phyloP scores from a whole-genome alignment of 2,113 vertebrate genomes.

The Pedetes capensis region DNA sequence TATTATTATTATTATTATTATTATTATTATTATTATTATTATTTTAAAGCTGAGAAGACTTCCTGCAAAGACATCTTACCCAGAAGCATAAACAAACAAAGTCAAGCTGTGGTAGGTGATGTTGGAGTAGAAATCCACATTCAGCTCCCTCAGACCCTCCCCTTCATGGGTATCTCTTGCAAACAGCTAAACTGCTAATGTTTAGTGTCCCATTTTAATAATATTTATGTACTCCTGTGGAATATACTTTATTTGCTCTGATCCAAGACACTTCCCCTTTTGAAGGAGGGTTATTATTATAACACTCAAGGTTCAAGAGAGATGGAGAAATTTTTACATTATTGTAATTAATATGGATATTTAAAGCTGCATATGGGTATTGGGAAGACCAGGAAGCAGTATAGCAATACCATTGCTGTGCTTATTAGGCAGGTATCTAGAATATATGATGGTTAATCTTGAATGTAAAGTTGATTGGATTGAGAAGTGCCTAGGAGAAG shows the following conservation, averaged over 20 bases:
- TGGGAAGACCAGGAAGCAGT: neutral
- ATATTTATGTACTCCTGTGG: neutral
- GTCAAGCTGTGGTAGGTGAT: neutral
- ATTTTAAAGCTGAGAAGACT: neutral
- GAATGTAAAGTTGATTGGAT: neutral
- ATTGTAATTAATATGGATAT: neutral
- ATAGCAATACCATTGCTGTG: no score
- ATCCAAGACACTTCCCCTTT: conserved; percentile 17
- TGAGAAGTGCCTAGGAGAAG: neutral
- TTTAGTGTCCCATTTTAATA: neutral
- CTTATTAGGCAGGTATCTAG: neutral
- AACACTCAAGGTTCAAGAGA: neutral
- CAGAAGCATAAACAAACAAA: neutral
- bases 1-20: neutral
- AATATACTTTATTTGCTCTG: neutral
- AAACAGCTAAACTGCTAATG: neutral
- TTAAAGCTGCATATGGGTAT: neutral
- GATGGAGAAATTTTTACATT: neutral
- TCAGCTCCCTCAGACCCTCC: neutral
- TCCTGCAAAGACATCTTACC: neutral
- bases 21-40: neutral
- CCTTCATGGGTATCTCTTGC: neutral
- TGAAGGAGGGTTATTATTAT: conserved; percentile 22
- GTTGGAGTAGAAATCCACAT: neutral
- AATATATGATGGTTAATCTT: neutral